Evolutionary conservation across 2,888 invertebrate genomes (phyloP).

Genomic region (Tinea trinotella): DNA sequence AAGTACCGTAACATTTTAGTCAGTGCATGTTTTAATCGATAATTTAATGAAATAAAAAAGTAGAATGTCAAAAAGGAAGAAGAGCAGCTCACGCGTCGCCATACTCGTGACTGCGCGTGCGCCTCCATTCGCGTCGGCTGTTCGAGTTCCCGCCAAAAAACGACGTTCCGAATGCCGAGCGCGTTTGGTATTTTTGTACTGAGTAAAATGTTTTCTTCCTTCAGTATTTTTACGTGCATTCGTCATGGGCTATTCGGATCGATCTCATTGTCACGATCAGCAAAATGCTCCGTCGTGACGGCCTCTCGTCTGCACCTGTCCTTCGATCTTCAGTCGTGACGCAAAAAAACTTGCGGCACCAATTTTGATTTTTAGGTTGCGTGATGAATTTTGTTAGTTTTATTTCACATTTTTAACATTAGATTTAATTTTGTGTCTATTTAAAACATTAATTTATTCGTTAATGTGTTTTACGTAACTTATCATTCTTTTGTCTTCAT

Average conservation of each 20-base stretch:
- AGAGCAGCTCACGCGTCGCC: neutral
- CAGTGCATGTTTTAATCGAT: conserved; percentile 13
- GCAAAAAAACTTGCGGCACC: conserved; percentile 15
- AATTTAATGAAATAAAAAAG: conserved; percentile 17
- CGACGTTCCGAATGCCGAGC: conserved; percentile 46
- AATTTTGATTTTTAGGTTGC: conserved; percentile 12
- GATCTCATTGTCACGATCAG: conserved; percentile 48
- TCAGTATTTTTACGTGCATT: conserved; percentile 46
- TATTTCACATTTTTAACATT: neutral
- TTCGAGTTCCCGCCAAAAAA: conserved; percentile 54
- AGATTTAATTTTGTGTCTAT: neutral
- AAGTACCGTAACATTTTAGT: neutral
- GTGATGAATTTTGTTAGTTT: neutral
- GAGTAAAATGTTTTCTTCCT: conserved; percentile 15
- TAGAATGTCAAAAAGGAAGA: conserved; percentile 1
- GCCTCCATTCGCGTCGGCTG: conserved; percentile 48
- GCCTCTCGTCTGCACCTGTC: conserved; percentile 15
- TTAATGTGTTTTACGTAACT: neutral
- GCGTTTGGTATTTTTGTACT: conserved; percentile 46
- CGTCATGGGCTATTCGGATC: conserved; percentile 45
- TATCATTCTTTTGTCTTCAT: neutral
- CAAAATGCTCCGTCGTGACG: conserved; percentile 12
- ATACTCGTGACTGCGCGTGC: conserved; percentile 44
- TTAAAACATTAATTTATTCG: neutral
- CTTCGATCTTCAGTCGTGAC: conserved; percentile 24